Conservation (phyloP, 2,113 vertebrate species). For the Syngnathus typhle region DNA sequence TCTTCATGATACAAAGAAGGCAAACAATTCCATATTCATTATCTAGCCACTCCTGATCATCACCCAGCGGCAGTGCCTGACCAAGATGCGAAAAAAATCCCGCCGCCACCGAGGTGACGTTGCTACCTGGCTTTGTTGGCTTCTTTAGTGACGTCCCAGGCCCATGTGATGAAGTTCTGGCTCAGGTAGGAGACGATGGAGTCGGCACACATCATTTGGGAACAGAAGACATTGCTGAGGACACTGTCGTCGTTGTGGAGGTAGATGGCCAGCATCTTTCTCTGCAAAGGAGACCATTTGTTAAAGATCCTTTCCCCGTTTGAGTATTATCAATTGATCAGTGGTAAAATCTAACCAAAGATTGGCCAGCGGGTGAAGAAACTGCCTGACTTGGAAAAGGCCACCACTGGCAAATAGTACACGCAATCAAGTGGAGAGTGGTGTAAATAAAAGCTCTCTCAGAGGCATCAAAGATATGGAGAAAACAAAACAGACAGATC, state of each 20-base stretch:
- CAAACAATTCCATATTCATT: slow-evolving; percentile 41
- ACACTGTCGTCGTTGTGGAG: slow-evolving; percentile 99
- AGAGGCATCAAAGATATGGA: slow-evolving; percentile 54
- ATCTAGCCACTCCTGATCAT: background rate
- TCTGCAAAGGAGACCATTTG: slow-evolving; percentile 68
- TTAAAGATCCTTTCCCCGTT: background rate
- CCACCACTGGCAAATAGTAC: slow-evolving; percentile 61
- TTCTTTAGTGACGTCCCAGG: slow-evolving; percentile 98
- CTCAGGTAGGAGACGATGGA: slow-evolving; percentile 97
- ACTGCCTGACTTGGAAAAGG: slow-evolving; percentile 33
- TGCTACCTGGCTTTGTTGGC: slow-evolving; percentile 91
- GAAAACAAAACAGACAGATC: slow-evolving; percentile 77
- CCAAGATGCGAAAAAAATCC: background rate
- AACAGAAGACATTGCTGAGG: slow-evolving; percentile 98
- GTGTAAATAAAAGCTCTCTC: slow-evolving; percentile 72
- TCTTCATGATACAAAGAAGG: background rate
- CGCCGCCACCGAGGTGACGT: background rate
- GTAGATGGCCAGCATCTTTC: slow-evolving; percentile 99
- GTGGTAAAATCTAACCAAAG: slow-evolving; percentile 14
- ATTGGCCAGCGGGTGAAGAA: slow-evolving; percentile 20
- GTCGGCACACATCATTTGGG: slow-evolving; percentile 98
- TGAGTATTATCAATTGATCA: background rate
- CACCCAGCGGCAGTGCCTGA: background rate
- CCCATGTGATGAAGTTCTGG: slow-evolving; percentile 99
- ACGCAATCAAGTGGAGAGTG: slow-evolving; percentile 66